A percentile compares a stretch with the other conserved stretches of the same genome.
phyloP scores from a whole-genome alignment of 2,113 vertebrate genomes.

The Paratilapia polleni region DNA sequence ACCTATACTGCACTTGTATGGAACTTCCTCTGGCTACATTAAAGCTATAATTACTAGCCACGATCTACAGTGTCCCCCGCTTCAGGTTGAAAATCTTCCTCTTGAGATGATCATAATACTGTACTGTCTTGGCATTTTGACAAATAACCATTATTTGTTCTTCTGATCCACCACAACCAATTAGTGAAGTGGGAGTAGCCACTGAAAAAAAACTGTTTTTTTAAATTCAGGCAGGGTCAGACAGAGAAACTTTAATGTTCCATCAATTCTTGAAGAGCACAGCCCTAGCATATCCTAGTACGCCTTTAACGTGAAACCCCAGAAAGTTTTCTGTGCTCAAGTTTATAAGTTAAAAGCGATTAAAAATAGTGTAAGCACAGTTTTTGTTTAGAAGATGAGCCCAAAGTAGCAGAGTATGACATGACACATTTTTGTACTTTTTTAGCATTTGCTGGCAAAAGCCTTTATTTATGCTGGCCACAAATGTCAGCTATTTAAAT shows the following conservation, averaged over 20 bases:
- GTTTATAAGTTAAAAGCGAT: not conserved
- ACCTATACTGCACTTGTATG: not conserved
- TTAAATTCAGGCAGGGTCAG: not conserved
- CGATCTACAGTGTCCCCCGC: not conserved
- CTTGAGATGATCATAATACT: not conserved
- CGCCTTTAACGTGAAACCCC: too few species aligned
- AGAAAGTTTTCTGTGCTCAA: not conserved
- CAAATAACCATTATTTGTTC: not conserved
- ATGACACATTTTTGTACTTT: not conserved
- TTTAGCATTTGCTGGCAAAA: not conserved
- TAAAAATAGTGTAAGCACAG: not conserved
- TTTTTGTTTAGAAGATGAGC: not conserved
- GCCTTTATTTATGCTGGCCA: not conserved
- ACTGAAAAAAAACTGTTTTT: too few species aligned
- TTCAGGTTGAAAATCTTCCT: not conserved
- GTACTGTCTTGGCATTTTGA: not conserved
- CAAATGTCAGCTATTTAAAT: not conserved
- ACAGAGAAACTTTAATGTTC: not conserved
- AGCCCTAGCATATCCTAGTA: too few species aligned
- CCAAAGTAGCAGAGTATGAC: not conserved
- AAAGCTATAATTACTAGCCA: not conserved
- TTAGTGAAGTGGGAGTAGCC: not conserved
- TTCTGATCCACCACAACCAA: not conserved
- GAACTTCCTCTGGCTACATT: conserved; percentile 4
- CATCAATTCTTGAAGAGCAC: too few species aligned